Conservation (phyloP, 1,140 invertebrate genomes). For the Drosophila parabipectinata region DNA sequence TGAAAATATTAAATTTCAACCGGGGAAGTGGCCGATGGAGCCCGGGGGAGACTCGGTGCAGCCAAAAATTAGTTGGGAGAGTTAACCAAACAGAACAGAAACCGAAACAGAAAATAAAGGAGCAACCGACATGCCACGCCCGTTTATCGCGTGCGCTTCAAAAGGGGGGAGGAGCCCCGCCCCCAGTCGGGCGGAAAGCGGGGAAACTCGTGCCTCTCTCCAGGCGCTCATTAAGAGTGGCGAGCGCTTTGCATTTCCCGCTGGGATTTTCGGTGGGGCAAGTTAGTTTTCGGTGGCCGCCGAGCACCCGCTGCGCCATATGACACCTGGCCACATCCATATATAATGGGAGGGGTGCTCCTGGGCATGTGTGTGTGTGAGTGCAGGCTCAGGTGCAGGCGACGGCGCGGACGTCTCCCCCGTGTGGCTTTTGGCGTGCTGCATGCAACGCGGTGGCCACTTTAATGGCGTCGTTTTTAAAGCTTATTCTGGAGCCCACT, state of each 20-base stretch:
- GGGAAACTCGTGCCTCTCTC: constrained; percentile 39
- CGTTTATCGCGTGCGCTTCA: constrained; percentile 64
- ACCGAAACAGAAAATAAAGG: constrained; percentile 33
- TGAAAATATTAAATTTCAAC: constrained; percentile 75
- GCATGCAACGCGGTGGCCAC: constrained; percentile 64
- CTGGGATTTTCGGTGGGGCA: constrained; percentile 65
- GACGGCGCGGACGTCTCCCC: constrained; percentile 22
- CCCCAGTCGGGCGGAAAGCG: not conserved
- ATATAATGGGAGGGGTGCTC: not conserved
- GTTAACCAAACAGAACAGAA: constrained; percentile 32
- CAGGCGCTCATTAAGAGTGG: constrained; percentile 74
- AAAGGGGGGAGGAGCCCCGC: constrained; percentile 12
- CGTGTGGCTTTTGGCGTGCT: constrained; percentile 59
- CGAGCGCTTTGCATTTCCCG: constrained; percentile 74
- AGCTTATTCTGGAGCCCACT: constrained; percentile 47
- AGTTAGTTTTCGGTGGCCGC: constrained; percentile 50
- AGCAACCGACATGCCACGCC: constrained; percentile 60
- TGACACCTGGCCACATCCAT: constrained; percentile 58
- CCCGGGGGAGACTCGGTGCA: constrained; percentile 60
- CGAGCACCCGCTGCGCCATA: constrained; percentile 73
- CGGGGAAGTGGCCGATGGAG: constrained; percentile 17
- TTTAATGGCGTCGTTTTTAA: constrained; percentile 80
- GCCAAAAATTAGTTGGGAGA: constrained; percentile 60
- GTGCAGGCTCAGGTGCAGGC: constrained; percentile 66
- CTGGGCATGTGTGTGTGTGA: not conserved